A percentile compares a stretch with the other conserved stretches of the same genome.
phyloP scores from a whole-genome alignment of 2,113 vertebrate genomes.

The Perca flavescens region DNA sequence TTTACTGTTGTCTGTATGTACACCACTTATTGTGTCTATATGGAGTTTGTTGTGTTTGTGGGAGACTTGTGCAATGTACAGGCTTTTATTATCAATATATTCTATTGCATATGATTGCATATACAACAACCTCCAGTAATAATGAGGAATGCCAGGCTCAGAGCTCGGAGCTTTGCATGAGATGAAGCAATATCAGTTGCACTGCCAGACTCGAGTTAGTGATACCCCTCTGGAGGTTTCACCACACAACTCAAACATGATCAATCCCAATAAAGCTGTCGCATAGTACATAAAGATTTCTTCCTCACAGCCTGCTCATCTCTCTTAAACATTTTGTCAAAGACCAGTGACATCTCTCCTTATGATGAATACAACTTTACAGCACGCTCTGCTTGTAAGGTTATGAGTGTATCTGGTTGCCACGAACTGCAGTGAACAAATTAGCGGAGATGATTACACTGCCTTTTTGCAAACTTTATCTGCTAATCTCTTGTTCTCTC shows the following conservation, averaged over 20 bases:
- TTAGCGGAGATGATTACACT: conserved; percentile 61
- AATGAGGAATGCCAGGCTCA: conserved; percentile 49
- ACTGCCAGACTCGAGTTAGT: conserved; percentile 64
- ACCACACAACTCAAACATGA: conserved; percentile 75
- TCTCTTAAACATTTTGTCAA: conserved; percentile 49
- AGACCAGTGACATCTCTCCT: conserved; percentile 46
- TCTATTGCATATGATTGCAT: conserved; percentile 32
- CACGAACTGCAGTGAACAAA: conserved; percentile 45
- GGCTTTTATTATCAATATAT: conserved; percentile 36
- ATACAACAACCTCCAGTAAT: conserved; percentile 30
- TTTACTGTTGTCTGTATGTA: neutral
- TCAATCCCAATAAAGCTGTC: conserved; percentile 76
- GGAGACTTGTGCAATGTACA: conserved; percentile 13
- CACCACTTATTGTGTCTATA: conserved; percentile 8
- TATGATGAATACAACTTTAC: conserved; percentile 28
- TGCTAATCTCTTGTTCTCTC: conserved; percentile 52
- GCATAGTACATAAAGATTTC: conserved; percentile 47
- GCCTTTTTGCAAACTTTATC: conserved; percentile 58
- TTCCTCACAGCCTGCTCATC: conserved; percentile 49
- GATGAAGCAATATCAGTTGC: conserved; percentile 58
- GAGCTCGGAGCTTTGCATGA: conserved; percentile 38
- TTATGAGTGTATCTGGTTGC: conserved; percentile 59
- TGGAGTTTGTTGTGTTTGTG: conserved; percentile 22
- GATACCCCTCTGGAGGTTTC: conserved; percentile 68
- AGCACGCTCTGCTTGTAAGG: conserved; percentile 27